Evolutionary conservation across 1,140 invertebrate genomes (phyloP), one percentile per base, ranked within the genome.

Genomic region (Eriosoma lanigerum): DNA sequence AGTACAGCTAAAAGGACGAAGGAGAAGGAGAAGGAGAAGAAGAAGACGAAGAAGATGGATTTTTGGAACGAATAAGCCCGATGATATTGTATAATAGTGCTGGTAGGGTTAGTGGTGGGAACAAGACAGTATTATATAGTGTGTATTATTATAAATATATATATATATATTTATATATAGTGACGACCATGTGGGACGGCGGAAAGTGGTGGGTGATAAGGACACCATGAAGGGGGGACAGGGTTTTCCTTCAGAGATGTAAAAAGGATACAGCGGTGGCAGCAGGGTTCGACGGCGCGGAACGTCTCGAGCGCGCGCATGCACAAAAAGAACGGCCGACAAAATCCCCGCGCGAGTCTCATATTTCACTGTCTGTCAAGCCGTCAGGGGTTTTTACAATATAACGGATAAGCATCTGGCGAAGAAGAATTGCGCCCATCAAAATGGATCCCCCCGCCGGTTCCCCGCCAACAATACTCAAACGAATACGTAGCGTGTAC

Each of bases 301-400:
- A 60, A 78, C 52, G 56, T 78, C 54, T 78, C 75, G 56, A 21
- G 52, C 46, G 73, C 54, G 32, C 73, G 73, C 72, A 56, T 50
- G 38, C 54, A 76, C 73, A 76, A 58, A 76, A 76, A 78, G 38
- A 78, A 62, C 52, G 73, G 54, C 32, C 29, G 56, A 78, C 56
- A 29, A 60, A 60, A 78, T 78, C 75, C 56, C 75, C 38, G 75
- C 56, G 56, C 38, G 75, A 44, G 75, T n/a, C 75, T 78, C 75
- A 78, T 78, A 78, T 78, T 78, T 78, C 75, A 78, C 75, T 78
- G 75, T 78, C 75, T 78, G 54, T 78, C 75, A 78, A 78, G 75
- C 75, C 75, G 75, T 78, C 75, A 78, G 56, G 24, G 75, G 75
- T 78, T 78, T 78, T 78, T 78, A 78, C 75, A 78, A 78, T 78